Conservation (phyloP, 2,888 invertebrate genomes). For the Ichneumoninae sp. region DNA sequence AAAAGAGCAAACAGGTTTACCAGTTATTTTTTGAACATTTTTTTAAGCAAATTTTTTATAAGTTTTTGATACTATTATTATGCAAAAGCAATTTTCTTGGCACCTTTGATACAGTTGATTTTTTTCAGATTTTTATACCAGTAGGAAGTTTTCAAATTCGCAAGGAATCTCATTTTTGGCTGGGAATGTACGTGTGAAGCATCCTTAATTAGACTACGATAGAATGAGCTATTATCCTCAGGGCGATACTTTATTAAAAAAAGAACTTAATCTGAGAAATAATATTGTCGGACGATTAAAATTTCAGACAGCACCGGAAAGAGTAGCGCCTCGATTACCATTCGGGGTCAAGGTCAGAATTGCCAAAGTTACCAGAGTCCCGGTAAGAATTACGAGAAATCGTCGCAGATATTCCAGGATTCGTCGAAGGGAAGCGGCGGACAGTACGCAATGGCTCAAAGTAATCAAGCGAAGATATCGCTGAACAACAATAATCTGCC, state of each 20-base stretch:
- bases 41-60: too few species aligned
- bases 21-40: too few species aligned
- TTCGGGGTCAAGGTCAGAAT: constrained; percentile 71
- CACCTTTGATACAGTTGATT: too few species aligned
- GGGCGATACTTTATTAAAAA: too few species aligned
- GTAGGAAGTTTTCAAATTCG: too few species aligned
- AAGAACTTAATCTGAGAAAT: not conserved
- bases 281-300: not conserved
- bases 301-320: constrained; percentile 78
- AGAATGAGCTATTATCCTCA: too few species aligned
- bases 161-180: too few species aligned
- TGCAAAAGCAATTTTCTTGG: too few species aligned
- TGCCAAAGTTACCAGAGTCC: constrained; percentile 75
- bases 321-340: constrained; percentile 66
- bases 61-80: too few species aligned
- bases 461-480: constrained; percentile 80
- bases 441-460: constrained; percentile 74
- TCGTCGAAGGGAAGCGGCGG: constrained; percentile 51
- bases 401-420: constrained; percentile 76
- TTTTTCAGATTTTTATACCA: too few species aligned
- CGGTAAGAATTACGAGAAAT: constrained; percentile 76
- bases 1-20: too few species aligned
- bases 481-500: constrained; percentile 80
- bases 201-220: not conserved
- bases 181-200: too few species aligned